Evolutionary conservation across 2,113 vertebrate species (phyloP), one percentile per base, ranked within the genome.

Genomic region (Seriola aureovittata): DNA sequence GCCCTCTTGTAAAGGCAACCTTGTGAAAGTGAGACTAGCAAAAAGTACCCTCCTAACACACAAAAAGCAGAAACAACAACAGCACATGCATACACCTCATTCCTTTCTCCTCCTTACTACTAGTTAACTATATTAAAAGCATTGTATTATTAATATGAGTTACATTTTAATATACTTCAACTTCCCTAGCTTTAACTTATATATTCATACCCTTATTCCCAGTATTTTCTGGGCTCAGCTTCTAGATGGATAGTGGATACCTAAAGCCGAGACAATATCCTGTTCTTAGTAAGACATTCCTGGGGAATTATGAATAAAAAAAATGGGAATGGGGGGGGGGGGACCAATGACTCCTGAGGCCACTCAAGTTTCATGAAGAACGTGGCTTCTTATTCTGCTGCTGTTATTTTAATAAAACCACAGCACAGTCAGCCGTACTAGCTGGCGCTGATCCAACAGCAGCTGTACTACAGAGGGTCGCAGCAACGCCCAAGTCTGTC

Each of bases 361-460:
- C 0, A 54, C 83, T 92, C 75, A 52, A 38, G 71, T 89, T 92
- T 92, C 87, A 65, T 13, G 40, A 74, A 89, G 91, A 88, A 85
- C 71, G 74, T 75, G 73, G 87, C 75, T 91, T 84, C 78, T 82
- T 78, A 44, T 78, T 84, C 77, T 55, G 75, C 87, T 84, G 75
- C 80, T 92, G 91, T 92, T 94, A 67, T 92, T 92, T 91, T 91
- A 93, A 93, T 86, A 83, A 89, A 89, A 87, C 84, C 91, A 63
- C 77, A 10, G 81, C 40, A 64, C 75, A 82, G 80, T 78, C 80
- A 71, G 86, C 78, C 83, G 8, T 65, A 62, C 46, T 48, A 23
- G 21, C 84, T 93, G 93, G 89, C 81, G 13, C 44, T 10, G 69
- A 19, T 78, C 88, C 89, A 92, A 74, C 48, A 81, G 84, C 87